These are phyloP conservation scores for Xiphydria camelus DNA, from an alignment of 2,888 invertebrate species.

Conservation along the genomic window DNA sequence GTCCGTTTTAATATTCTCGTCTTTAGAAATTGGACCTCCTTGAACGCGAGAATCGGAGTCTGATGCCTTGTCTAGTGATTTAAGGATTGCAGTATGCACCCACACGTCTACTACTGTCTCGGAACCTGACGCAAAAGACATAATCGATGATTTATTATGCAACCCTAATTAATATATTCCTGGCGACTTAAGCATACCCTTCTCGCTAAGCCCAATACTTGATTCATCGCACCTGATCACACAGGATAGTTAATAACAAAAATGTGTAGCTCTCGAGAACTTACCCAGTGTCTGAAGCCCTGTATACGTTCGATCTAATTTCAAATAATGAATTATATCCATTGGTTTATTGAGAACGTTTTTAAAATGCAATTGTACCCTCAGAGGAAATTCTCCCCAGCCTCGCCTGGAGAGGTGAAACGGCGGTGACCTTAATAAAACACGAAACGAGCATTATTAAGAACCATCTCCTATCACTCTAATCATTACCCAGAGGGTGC, in stretches of 20 bases:
- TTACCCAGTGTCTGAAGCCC: constrained; percentile 81
- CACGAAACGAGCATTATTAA: no score
- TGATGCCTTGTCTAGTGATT: background rate
- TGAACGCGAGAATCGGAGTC: background rate
- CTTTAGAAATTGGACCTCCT: background rate
- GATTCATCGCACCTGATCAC: no score
- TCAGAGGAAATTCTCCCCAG: constrained; percentile 90
- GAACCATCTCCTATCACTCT: no score
- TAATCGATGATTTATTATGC: no score
- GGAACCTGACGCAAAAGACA: constrained; percentile 66
- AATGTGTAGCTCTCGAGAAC: no score
- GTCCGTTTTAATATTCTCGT: constrained; percentile 4
- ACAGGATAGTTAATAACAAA: no score
- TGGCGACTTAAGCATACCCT: no score
- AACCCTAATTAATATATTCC: no score
- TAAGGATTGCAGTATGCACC: constrained; percentile 50
- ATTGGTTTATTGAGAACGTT: constrained; percentile 76
- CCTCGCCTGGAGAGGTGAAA: constrained; percentile 84
- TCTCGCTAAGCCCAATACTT: no score
- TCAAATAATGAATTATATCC: constrained; percentile 76
- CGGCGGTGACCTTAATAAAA: constrained; percentile 68
- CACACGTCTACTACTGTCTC: constrained; percentile 80
- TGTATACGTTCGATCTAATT: constrained; percentile 79
- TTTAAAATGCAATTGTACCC: constrained; percentile 78
- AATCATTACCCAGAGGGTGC: no score